These are phyloP conservation scores for Macroglossus sobrinus DNA, from an alignment of 2,113 vertebrate species.

Conservation along the genomic window DNA sequence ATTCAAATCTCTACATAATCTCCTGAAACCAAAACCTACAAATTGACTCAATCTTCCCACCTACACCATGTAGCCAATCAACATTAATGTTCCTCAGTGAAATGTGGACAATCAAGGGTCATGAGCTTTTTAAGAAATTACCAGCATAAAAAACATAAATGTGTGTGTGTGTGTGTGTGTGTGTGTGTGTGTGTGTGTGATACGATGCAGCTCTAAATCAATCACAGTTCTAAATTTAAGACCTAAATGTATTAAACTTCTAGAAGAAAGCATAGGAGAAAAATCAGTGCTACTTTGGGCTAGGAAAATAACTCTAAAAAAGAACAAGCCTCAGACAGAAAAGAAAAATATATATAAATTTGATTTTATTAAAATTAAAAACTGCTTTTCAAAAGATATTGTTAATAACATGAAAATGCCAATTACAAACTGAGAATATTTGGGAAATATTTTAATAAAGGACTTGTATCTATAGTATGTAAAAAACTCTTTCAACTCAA, in stretches of 20 bases:
- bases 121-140: not conserved
- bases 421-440: not conserved
- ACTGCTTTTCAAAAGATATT: not conserved
- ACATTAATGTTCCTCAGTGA: not conserved
- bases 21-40: not conserved
- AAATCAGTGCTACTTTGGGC: not conserved
- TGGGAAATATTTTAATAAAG: not conserved
- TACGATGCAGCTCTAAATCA: not conserved
- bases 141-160: not conserved
- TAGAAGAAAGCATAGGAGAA: not conserved
- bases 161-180: not conserved
- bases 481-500: not conserved
- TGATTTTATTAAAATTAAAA: not conserved
- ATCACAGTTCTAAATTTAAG: not conserved
- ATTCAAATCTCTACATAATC: not conserved
- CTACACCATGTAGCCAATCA: not conserved
- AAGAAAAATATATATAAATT: not conserved
- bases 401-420: not conserved
- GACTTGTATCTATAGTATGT: not conserved
- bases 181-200: not conserved
- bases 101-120: not conserved
- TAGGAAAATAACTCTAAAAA: not conserved
- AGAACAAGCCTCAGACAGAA: not conserved
- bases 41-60: not conserved
- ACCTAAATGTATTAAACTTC: not conserved